Base-by-base conservation (phyloP, 2,113 vertebrate species). In the Pogona vitticeps region DNA sequence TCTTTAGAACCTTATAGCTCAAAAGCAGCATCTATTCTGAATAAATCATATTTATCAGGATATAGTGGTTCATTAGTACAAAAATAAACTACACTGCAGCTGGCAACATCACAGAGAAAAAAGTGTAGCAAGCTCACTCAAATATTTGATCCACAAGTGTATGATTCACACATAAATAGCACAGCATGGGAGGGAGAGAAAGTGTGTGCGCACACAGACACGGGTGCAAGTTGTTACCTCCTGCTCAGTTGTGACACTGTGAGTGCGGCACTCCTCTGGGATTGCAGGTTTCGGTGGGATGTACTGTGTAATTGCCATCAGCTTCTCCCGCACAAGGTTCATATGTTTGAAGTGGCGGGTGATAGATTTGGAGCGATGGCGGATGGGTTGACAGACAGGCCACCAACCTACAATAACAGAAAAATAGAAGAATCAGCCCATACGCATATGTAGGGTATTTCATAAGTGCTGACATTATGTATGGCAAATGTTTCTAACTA, bases 241-340 rank as follows among this genome's bases (percentile, higher is more conserved):
- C 42, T 94, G 38, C 0, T 68, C 67, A 0, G 36, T 81, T 1
- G 8, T 86, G 52, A 3, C 61, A 6, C 14, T 12, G 20, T 90
- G n/a, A 0, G 93, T 42, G 21, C 97, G 91, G 14, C 97, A 98
- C 20, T 87, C 23, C 1, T 93, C 96, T 0, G 93, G 93, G 33
- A 97, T 56, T 38, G 88, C 67, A 2, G 95, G 97, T 52, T 94
- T 91, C 0, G 98, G 98, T 1, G 98, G 95, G 18, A 98, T 86
- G 89, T 98, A 99, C 87, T 96, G 68, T 0, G 98, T 99, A 2
- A 99, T 65, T 1, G 98, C 98, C 96, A 99, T 63, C 36, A 99
- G 92, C 92, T 99, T 99, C 96, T 98, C 96, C 70, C 98, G 97
- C 40, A 98, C 88, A 86, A 98, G 90, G 92, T 98, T 97, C 94